Evolutionary conservation across 2,797 vertebrate genomes (phyloP), one percentile per base, ranked within the genome.

Genomic region (Siniperca undulata): DNA sequence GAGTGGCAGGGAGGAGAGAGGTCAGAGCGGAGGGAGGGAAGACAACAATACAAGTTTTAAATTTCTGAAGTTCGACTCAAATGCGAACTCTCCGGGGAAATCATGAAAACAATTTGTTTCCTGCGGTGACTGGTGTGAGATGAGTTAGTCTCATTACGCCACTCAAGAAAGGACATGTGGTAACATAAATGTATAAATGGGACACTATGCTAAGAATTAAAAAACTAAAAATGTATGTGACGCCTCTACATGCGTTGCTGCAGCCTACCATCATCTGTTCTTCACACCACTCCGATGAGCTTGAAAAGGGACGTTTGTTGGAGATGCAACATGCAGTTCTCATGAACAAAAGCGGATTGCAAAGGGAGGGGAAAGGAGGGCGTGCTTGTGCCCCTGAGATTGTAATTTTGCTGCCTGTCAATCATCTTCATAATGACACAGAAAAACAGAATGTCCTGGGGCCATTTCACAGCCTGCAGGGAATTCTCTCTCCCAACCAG

Each of bases 401-500:
- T 69, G 38, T 65, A 78, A 84, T 88, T 86, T 68, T 22, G 6
- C 74, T 42, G 79, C 61, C 79, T 87, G 93, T 91, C 93, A 91
- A 85, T 95, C 85, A 89, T 76, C 69, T 76, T 16, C 11, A 27
- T 89, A 89, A 93, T 80, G 82, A 85, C 74, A 85, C 74, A 75
- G 90, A 84, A 76, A 89, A 83, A 80, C 81, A 38, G 53, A 60
- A 82, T 5, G 76, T 89, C 90, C 71, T 13, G 44, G 64, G 81
- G 87, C 75, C 58, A 10, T 72, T 70, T 16, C 3, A 7, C 1
- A 50, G 81, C 85, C 91, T 24, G 62, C 34, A 6, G 92, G 85
- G 85, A 79, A 48, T 69, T 76, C 75, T 66, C 22, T 70, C 53
- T 53, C 76, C 70, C 79, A 38, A 50, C 58, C 80, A 24, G 42